phyloP scores from a whole-genome alignment of 2,888 invertebrate genomes.

The Ophion costatus region DNA sequence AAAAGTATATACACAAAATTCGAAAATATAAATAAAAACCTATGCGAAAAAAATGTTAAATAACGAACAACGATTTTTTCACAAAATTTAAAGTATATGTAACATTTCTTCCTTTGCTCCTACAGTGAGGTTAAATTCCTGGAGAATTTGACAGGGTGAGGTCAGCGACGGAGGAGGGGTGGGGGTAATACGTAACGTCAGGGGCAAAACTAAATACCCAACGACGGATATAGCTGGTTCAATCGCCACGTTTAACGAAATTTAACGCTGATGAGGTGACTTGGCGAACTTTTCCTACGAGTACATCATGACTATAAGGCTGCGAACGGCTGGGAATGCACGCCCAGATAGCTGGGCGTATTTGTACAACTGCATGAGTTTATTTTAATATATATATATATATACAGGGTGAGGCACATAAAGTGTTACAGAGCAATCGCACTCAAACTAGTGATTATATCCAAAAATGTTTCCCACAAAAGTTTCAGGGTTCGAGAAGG shows the following conservation, averaged over 20 bases:
- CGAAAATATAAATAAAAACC: too few relatives aligned
- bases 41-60: too few relatives aligned
- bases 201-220: constrained; percentile 53
- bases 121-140: constrained; percentile 48
- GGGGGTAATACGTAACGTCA: not conserved
- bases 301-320: constrained; percentile 68
- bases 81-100: not conserved
- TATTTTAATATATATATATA: not conserved
- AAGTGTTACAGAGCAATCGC: too few relatives aligned
- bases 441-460: too few relatives aligned
- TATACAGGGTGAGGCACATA: too few relatives aligned
- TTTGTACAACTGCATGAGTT: not conserved
- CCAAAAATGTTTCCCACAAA: too few relatives aligned
- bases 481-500: too few relatives aligned
- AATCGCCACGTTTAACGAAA: constrained; percentile 12
- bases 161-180: not conserved
- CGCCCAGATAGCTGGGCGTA: constrained; percentile 43
- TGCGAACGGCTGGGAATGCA: constrained; percentile 73
- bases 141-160: not conserved
- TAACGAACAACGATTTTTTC: too few relatives aligned
- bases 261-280: constrained; percentile 70
- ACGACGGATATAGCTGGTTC: not conserved
- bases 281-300: constrained; percentile 66
- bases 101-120: not conserved
- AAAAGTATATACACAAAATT: too few relatives aligned